Base-by-base conservation (phyloP, 2,888 invertebrate genomes). In the Taphrorychus bicolor region DNA sequence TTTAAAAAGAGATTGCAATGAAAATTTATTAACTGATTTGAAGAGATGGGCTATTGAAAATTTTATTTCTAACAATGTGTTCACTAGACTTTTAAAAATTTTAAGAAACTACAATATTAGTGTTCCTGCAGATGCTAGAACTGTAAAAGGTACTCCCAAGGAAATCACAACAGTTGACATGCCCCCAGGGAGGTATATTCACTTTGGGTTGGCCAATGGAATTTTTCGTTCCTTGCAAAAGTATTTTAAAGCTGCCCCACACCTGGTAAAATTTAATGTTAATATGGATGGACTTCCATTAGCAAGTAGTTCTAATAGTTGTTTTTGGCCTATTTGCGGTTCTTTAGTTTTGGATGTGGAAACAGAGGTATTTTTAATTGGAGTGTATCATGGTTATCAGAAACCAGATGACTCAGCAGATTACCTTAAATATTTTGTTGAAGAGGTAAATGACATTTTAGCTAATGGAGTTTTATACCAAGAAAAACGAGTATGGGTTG, bases 211-310 rank as follows among this genome's bases (percentile, higher is more conserved):
- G 32, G 32, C 32, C 7, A 32, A 32, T 32, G 32, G 32, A 32
- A 32, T 32, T 32, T 7, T 32, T 32, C 32, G 32, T 32, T 17
- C 45, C 70, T 17, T 45, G 52, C 59, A 19, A 19, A 16, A 49
- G 58, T 42, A 66, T 73, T 45, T 24, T 62, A 49, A 61, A 64
- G 18, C 42, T 59, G 49, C 60, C 72, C 23, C 56, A 70, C 22
- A 69, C 42, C 45, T 63, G 59, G 3, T 69, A 14, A 69, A 57
- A 64, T 14, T 71, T 42, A 61, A 69, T 45, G 54, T 73, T 9
- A 74, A 74, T 71, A 64, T 72, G 22, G 75, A 74, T 59, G 73
- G 75, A 7, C 60, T 74, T 51, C 73, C 74, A 17, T 58, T 74
- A 19, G 64, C 63, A 45, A 70, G 73, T 63, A 72, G 73, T 49